These are phyloP conservation scores for Eupsittula cactorum DNA, from an alignment of 2,113 vertebrate species.

Conservation along the genomic window DNA sequence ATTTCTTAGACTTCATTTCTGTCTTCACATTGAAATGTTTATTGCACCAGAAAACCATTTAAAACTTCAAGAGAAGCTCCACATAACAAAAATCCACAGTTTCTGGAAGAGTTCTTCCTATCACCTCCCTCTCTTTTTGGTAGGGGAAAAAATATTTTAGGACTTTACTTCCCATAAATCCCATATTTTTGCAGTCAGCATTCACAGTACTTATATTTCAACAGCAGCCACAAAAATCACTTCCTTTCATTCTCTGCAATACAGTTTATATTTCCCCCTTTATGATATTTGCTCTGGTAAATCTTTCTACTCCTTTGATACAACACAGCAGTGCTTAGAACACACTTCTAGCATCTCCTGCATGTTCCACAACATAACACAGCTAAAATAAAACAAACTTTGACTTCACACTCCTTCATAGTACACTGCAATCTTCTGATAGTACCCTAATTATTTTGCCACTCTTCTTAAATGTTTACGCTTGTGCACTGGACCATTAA, in stretches of 20 bases:
- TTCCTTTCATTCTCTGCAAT: constrained; percentile 50
- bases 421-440: not conserved
- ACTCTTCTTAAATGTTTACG: not conserved
- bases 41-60: constrained; percentile 58
- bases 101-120: constrained; percentile 18
- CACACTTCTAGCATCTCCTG: not conserved
- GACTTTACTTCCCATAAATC: constrained; percentile 73
- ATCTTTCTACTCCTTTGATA: constrained; percentile 59
- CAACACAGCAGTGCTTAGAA: not conserved
- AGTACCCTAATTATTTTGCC: not conserved
- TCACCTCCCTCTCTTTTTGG: not conserved
- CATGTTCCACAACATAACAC: not conserved
- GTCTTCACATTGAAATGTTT: constrained; percentile 58
- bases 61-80: constrained; percentile 55
- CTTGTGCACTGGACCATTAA: not conserved
- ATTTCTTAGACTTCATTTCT: constrained; percentile 54
- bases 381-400: not conserved
- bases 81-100: not conserved
- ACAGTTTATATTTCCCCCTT: constrained; percentile 24
- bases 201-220: constrained; percentile 74
- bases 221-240: constrained; percentile 31
- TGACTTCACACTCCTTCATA: not conserved
- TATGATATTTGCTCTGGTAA: constrained; percentile 44
- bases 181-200: constrained; percentile 67
- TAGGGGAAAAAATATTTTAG: constrained; percentile 64